phyloP scores from a whole-genome alignment of 53 echinoderm and acorn worm genomes.

The Hippasteria phrygiana region DNA sequence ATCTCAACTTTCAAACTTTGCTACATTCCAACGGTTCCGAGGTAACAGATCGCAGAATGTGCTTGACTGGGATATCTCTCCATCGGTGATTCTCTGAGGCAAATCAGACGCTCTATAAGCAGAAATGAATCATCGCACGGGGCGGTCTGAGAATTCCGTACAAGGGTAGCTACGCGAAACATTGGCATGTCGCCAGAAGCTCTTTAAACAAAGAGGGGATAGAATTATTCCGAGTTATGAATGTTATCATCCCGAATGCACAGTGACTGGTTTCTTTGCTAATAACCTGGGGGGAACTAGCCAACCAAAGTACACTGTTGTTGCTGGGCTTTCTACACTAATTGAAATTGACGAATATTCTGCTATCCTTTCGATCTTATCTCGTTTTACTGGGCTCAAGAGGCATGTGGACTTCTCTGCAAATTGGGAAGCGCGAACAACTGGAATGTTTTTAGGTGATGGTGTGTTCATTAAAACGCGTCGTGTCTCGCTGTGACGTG shows the following conservation, averaged over 20 bases:
- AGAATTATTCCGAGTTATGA: neutral
- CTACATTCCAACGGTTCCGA: too few species aligned
- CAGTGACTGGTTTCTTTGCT: neutral
- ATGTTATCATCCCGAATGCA: slow-evolving; percentile 2
- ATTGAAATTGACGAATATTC: neutral
- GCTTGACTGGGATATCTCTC: too few species aligned
- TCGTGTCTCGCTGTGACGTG: neutral
- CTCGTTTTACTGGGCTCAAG: too few species aligned
- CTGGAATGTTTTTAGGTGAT: too few species aligned
- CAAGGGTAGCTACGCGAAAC: neutral
- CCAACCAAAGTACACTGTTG: neutral
- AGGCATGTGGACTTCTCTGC: too few species aligned
- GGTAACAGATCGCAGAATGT: too few species aligned
- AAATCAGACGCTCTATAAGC: too few species aligned
- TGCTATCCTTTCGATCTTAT: too few species aligned
- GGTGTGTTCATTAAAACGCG: slow-evolving; percentile 24
- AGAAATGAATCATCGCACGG: neutral
- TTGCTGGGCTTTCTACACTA: neutral
- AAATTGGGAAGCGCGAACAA: too few species aligned
- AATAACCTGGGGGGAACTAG: neutral
- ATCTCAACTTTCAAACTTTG: too few species aligned
- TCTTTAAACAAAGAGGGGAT: neutral
- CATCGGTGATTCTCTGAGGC: too few species aligned
- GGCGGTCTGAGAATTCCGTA: neutral
- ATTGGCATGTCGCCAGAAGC: slow-evolving; percentile 5